Percentiles rank a stretch among this genome's conserved stretches.
Conservation (phyloP, 2,113 vertebrate species). For the Dasyornis broadbenti region DNA sequence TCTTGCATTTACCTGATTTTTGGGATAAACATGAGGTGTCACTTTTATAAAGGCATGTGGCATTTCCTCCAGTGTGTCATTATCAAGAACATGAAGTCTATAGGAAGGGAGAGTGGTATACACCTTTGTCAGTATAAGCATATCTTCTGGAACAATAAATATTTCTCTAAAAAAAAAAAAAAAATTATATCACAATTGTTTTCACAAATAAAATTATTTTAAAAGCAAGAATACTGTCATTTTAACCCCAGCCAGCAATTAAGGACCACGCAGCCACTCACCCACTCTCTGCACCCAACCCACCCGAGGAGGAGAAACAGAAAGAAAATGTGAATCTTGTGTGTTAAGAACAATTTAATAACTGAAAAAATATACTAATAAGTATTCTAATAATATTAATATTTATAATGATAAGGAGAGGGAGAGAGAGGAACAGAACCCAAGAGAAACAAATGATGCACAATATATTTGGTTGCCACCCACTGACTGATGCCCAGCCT, state of each 20-base stretch:
- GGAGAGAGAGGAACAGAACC: background rate
- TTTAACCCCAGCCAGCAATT: background rate
- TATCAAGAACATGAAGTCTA: constrained; percentile 84
- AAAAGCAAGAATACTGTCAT: background rate
- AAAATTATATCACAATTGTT: background rate
- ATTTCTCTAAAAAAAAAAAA: constrained; percentile 76
- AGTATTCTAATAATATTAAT: background rate
- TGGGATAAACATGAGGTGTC: constrained; percentile 73
- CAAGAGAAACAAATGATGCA: background rate
- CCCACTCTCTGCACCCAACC: background rate
- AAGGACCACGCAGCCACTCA: background rate
- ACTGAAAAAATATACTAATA: background rate
- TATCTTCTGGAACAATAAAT: constrained; percentile 81
- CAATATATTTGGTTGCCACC: accelerated
- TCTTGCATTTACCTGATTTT: constrained; percentile 80
- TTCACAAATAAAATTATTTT: background rate
- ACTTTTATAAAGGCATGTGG: constrained; percentile 77
- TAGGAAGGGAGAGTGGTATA: constrained; percentile 73
- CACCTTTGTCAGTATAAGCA: constrained; percentile 80
- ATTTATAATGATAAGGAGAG: background rate
- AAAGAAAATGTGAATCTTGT: background rate
- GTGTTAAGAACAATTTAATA: background rate
- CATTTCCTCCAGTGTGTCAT: constrained; percentile 86
- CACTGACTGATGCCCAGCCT: background rate
- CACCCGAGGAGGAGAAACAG: accelerated